Conservation (phyloP, 2,113 vertebrate genomes). For the Misgurnus mizolepis region DNA sequence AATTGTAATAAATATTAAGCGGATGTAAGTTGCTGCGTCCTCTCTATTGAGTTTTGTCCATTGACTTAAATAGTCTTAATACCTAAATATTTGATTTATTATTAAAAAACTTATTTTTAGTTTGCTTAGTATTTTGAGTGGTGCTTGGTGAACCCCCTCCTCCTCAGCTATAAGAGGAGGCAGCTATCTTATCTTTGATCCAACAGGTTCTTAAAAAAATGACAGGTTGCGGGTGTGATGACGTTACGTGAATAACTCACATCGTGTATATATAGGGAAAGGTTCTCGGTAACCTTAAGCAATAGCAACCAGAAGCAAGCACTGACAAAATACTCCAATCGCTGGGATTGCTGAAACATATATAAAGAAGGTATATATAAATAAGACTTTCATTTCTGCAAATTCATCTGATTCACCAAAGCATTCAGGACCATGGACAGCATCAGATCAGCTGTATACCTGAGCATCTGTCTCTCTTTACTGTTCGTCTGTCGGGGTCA, state of each 20-base stretch:
- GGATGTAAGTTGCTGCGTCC: too few species aligned
- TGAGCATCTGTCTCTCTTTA: slow-evolving; percentile 53
- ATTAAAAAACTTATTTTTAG: too few species aligned
- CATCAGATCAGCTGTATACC: slow-evolving; percentile 47
- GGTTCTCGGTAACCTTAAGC: slow-evolving; percentile 49
- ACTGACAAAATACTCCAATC: neutral
- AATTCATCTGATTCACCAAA: neutral
- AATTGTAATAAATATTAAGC: too few species aligned
- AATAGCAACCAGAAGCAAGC: slow-evolving; percentile 22
- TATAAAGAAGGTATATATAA: neutral
- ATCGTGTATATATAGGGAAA: slow-evolving; percentile 62
- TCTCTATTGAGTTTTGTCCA: too few species aligned
- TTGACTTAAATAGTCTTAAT: too few species aligned
- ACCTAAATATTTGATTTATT: too few species aligned
- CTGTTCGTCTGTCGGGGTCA: slow-evolving; percentile 53
- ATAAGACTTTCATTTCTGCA: neutral
- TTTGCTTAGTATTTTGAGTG: too few species aligned
- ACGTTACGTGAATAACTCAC: slow-evolving; percentile 49
- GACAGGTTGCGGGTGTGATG: slow-evolving; percentile 40
- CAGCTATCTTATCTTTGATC: slow-evolving; percentile 38
- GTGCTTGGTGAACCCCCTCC: too few species aligned
- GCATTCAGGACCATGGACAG: slow-evolving; percentile 57
- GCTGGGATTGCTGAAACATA: neutral
- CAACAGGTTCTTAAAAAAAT: slow-evolving; percentile 37
- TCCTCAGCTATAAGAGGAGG: too few species aligned